Base-by-base conservation (phyloP, 2,797 vertebrate species). In the Oryzias dopingdopingensis region DNA sequence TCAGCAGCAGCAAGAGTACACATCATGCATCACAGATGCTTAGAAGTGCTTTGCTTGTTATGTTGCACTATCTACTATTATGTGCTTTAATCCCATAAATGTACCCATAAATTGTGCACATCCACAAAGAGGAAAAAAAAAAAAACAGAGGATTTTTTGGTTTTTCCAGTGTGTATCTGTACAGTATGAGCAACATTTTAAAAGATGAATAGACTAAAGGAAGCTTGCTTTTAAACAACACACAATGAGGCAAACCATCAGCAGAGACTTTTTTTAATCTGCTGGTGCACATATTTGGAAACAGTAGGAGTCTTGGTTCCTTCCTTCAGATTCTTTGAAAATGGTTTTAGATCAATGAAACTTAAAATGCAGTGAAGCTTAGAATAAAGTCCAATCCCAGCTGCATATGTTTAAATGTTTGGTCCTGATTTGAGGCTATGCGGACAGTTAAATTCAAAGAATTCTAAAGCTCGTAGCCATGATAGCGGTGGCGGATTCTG, bases 391-490 rank as follows among this genome's bases (percentile, higher is more conserved):
- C 44, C 22, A 6, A 52, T 52, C 15, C 61, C 8, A 49, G 29
- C 23, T 61, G 46, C 55, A 54, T 43, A 42, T 49, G 14, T 40
- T 72, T 17, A 46, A 17, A 59, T 62, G 32, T 49, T 69, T 37
- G 56, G 22, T 8, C 45, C 65, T 68, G 52, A 56, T 70, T 40
- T 55, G 23, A 17, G 48, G 47, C 42, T 58, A 61, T 45, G 72
- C 67, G 45, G 14, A 64, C 61, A 67, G 62, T 18, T 66, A 46
- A 15, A 72, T 62, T 66, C 55, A 29, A 14, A 42, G 46, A 70
- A 67, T 60, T 70, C 57, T 64, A 46, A n/a, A 70, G 41, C 52
- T 54, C 68, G 43, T 53, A 41, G 56, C 42, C 48, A 17, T 70
- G 62, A 58, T 15, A 13, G 37, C 65, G 51, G 24, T 49, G 58